phyloP scores from a whole-genome alignment of 2,888 invertebrate genomes.

The Polyploca ridens region DNA sequence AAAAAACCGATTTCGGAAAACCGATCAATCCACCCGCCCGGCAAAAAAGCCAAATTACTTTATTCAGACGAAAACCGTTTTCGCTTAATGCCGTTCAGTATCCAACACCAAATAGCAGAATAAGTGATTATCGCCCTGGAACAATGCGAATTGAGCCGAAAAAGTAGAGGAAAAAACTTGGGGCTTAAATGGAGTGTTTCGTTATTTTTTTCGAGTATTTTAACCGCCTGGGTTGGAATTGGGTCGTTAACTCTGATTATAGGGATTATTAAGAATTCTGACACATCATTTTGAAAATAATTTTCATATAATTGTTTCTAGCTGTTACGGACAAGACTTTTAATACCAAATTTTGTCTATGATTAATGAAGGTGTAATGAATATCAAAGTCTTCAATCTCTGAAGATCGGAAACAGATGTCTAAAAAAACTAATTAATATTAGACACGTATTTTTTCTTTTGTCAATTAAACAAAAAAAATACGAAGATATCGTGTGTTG shows the following conservation, averaged over 20 bases:
- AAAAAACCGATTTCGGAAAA: not conserved
- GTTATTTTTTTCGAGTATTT: not conserved
- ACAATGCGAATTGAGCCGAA: constrained; percentile 1
- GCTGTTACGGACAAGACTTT: not conserved
- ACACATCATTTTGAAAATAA: not conserved
- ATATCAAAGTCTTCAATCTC: not conserved
- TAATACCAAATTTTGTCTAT: not conserved
- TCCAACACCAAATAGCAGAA: constrained; percentile 4
- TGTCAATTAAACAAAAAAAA: too few relatives aligned
- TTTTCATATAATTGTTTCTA: not conserved
- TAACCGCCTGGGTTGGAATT: not conserved
- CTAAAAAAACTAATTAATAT: too few relatives aligned
- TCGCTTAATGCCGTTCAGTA: not conserved
- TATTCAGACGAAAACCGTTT: not conserved
- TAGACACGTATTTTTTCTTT: too few relatives aligned
- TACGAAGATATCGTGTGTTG: too few relatives aligned
- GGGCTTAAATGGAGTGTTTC: not conserved
- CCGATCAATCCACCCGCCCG: constrained; percentile 3
- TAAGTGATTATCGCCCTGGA: constrained; percentile 7
- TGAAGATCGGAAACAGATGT: not conserved
- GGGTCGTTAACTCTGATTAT: not conserved
- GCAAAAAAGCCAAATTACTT: constrained; percentile 4
- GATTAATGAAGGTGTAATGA: not conserved
- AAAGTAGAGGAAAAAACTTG: not conserved
- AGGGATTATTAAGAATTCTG: not conserved